Percentiles rank a stretch among this genome's conserved stretches.
Evolutionary conservation across 2,888 invertebrate genomes (phyloP).

Genomic region (Lottia scabra): DNA sequence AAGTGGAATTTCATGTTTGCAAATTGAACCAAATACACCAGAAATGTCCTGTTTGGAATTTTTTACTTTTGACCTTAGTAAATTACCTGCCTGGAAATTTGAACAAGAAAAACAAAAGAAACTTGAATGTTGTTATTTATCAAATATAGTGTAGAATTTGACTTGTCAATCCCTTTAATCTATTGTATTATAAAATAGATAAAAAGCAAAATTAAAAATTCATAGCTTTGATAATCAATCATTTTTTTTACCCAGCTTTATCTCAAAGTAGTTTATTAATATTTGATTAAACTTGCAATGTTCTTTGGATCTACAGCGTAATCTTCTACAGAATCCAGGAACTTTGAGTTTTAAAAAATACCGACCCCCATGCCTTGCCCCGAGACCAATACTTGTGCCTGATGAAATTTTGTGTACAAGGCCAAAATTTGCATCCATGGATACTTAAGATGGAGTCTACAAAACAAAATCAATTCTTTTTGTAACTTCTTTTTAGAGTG

Average conservation of each 20-base stretch:
- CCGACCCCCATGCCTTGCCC: neutral
- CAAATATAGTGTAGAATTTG: too few species aligned
- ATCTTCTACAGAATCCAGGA: neutral
- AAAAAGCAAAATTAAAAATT: too few species aligned
- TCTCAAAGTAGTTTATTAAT: too few species aligned
- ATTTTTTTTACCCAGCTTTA: too few species aligned
- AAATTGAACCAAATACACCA: neutral
- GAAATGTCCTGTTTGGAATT: neutral
- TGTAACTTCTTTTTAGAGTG: too few species aligned
- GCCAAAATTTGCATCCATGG: neutral
- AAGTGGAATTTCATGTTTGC: neutral
- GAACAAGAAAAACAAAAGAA: neutral
- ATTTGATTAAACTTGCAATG: too few species aligned
- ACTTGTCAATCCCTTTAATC: too few species aligned
- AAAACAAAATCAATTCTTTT: neutral
- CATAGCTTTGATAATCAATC: too few species aligned
- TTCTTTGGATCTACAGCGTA: neutral
- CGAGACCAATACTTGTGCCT: neutral
- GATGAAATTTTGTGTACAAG: neutral
- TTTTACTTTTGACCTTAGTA: neutral
- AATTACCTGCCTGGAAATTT: neutral
- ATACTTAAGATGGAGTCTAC: neutral
- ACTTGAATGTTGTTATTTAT: too few species aligned
- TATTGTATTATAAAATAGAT: too few species aligned
- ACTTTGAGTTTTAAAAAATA: neutral